Conservation (phyloP, 2,797 vertebrate genomes). For the Poecile montanus region DNA sequence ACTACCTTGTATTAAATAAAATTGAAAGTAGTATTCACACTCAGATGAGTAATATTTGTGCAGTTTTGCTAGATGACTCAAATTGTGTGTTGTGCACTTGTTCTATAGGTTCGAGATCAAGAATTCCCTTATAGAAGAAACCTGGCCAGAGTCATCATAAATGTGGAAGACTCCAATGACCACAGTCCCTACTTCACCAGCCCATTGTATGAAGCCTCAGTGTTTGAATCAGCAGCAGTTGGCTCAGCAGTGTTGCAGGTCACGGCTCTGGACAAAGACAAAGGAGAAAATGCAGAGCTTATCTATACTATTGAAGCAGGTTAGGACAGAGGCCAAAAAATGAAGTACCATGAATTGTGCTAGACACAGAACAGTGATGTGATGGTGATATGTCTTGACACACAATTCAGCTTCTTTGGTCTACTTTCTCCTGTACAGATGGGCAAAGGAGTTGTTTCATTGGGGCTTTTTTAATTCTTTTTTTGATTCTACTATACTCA, state of each 20-base stretch:
- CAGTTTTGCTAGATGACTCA: neutral
- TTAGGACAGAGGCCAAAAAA: conserved; percentile 60
- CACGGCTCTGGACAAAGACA: conserved; percentile 95
- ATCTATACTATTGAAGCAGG: conserved; percentile 93
- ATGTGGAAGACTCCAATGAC: conserved; percentile 95
- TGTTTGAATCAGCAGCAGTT: conserved; percentile 94
- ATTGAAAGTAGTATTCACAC: neutral
- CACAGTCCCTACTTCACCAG: conserved; percentile 94
- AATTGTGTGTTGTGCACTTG: neutral
- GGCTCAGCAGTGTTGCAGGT: conserved; percentile 95
- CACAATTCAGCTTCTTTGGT: neutral
- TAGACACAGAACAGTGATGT: neutral
- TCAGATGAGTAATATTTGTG: neutral
- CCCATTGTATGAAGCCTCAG: conserved; percentile 88
- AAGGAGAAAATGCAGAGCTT: conserved; percentile 93
- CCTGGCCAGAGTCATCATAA: conserved; percentile 89
- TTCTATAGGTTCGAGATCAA: conserved; percentile 92
- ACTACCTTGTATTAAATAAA: neutral
- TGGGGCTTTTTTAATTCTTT: neutral
- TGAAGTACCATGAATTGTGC: neutral
- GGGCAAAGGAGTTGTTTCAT: neutral
- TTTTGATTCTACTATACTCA: neutral
- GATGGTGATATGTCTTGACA: neutral
- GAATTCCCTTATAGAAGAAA: conserved; percentile 96
- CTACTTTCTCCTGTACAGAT: neutral